Conservation (phyloP, 2,888 invertebrate genomes). For the Orgyia antiqua region DNA sequence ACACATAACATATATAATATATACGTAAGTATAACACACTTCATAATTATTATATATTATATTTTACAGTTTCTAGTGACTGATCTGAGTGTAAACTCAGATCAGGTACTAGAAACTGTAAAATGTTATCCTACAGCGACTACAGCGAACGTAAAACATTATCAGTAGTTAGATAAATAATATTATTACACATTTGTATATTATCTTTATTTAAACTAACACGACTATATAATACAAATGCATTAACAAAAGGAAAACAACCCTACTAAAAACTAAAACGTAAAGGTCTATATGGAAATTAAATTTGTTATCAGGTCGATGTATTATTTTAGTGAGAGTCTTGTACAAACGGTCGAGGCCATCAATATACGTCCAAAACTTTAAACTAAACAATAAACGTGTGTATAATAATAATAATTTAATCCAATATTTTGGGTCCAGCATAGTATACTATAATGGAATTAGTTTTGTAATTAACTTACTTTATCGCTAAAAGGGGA, state of each 20-base stretch:
- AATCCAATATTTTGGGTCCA: conserved; percentile 36
- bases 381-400: conserved; percentile 28
- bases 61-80: no score
- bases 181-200: no score
- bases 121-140: no score
- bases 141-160: no score
- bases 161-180: no score
- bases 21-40: no score
- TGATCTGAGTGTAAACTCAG: no score
- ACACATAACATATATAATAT: no score
- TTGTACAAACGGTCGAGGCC: conserved; percentile 12
- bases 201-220: no score
- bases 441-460: conserved; percentile 43
- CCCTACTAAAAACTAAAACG: conserved; percentile 7
- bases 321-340: conserved; percentile 9
- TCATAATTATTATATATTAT: no score
- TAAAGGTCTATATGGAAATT: conserved; percentile 13
- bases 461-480: conserved; percentile 61
- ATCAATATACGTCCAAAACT: conserved; percentile 21
- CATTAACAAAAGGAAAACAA: neutral
- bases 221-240: no score
- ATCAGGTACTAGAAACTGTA: no score
- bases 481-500: conserved; percentile 55
- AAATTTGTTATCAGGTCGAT: conserved; percentile 13
- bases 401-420: conserved; percentile 27